These are phyloP conservation scores for Anticlea derivata DNA, from an alignment of 2,888 invertebrate species.

Conservation along the genomic window DNA sequence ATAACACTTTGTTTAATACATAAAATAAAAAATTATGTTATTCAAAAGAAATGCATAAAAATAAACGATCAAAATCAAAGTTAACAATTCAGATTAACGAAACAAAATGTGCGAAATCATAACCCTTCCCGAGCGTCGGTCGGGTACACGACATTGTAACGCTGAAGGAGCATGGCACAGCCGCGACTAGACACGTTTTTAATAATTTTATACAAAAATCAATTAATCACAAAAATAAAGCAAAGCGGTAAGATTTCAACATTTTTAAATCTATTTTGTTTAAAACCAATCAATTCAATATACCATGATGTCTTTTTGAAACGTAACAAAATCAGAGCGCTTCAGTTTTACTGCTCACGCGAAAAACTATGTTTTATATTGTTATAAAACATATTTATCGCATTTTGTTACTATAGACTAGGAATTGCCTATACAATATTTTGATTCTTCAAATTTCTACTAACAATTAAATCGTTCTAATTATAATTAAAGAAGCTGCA, in stretches of 20 bases:
- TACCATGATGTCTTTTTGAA: constrained; percentile 3
- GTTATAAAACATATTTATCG: constrained; percentile 8
- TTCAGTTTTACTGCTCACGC: background rate
- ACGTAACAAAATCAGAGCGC: background rate
- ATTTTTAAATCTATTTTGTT: too few relatives aligned
- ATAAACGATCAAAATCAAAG: constrained; percentile 9
- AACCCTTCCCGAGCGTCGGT: background rate
- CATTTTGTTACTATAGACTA: too few relatives aligned
- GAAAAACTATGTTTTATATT: constrained; percentile 8
- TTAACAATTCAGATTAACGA: constrained; percentile 6
- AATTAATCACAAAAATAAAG: background rate
- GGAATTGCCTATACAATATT: too few relatives aligned
- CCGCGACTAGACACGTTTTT: constrained; percentile 18
- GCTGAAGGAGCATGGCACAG: constrained; percentile 15
- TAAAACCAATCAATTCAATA: constrained; percentile 1
- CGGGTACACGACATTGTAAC: too few relatives aligned
- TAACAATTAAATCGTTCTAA: too few relatives aligned
- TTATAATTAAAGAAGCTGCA: background rate
- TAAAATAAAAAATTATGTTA: constrained; percentile 1
- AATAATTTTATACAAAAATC: background rate
- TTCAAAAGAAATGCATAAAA: constrained; percentile 26
- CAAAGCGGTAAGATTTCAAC: background rate
- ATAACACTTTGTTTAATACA: background rate
- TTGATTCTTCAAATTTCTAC: too few relatives aligned
- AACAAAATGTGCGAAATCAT: constrained; percentile 1